phyloP scores from a whole-genome alignment of 2,888 invertebrate species.

The Peribatodes rhomboidaria region DNA sequence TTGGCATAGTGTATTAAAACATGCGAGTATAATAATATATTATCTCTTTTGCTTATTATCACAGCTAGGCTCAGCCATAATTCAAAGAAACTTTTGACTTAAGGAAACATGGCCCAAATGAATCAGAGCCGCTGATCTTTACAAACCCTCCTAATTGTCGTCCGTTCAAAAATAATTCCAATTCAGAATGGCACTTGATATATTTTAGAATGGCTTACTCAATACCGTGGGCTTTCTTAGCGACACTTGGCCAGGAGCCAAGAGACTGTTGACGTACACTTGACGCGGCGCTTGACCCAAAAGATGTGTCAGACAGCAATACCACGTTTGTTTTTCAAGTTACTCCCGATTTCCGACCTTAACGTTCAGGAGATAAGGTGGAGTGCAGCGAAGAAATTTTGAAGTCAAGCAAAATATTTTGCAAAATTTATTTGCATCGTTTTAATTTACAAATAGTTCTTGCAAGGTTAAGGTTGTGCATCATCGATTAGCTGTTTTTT shows the following conservation, averaged over 20 bases:
- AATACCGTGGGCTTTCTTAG: constrained; percentile 66
- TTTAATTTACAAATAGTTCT: constrained; percentile 8
- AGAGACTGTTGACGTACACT: constrained; percentile 73
- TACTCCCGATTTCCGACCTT: constrained; percentile 17
- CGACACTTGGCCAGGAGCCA: constrained; percentile 73
- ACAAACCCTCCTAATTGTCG: constrained; percentile 21
- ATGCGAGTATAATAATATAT: too few relatives aligned
- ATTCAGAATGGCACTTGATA: constrained; percentile 39
- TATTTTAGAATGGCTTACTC: constrained; percentile 63
- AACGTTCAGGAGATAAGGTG: neutral
- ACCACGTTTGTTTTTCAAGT: constrained; percentile 42
- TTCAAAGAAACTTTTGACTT: neutral
- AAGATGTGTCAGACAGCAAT: constrained; percentile 65
- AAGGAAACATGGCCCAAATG: neutral
- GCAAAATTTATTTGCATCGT: constrained; percentile 1
- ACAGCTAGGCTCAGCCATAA: neutral
- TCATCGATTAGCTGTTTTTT: constrained; percentile 1
- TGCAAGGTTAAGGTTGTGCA: constrained; percentile 12
- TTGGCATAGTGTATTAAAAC: too few relatives aligned
- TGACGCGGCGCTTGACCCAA: constrained; percentile 79
- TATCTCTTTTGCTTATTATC: neutral
- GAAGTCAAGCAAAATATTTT: constrained; percentile 1
- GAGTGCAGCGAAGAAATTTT: neutral
- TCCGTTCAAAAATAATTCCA: constrained; percentile 26
- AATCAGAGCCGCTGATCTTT: neutral